Base-by-base conservation (phyloP, 2,888 invertebrate species). In the Clanis bilineata region DNA sequence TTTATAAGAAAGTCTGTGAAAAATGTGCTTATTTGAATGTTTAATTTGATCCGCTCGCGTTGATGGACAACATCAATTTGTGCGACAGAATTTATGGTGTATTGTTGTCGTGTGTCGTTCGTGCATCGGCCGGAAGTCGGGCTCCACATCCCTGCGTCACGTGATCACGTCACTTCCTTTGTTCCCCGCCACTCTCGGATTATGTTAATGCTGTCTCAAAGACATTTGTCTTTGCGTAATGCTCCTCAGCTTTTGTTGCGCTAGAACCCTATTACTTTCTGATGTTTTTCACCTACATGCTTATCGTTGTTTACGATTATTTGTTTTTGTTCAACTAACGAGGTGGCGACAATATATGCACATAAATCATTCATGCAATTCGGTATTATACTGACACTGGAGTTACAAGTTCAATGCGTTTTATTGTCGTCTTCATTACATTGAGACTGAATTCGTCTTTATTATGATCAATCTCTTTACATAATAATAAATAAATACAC, bases 191-290 rank as follows among this genome's bases (percentile, higher is more conserved):
- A 79, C 78, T 77, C 78, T 76, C 72, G 85, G 87, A 90, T 89
- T 90, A 90, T 90, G 89, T 82, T 88, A 90, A 90, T 90, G 82
- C 74, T 77, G 82, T 82, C 81, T 83, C 84, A 71, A 76, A 83
- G 83, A 87, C 88, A 90, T 90, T 90, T 88, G 86, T 89, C 88
- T 88, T 83, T 83, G 72, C 77, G 81, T 86, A 88, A 87, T 86
- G 77, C 83, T 79, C 71, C 69, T 78, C 76, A 79, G 82, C 80
- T 79, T 79, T 80, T 71, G 77, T 77, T 69, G 72, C 61, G 47
- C 70, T 69, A 66, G 68, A 74, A 77, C 80, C 74, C 82, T 83
- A 84, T 86, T 85, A 84, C 84, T 83, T 85, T 83, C 74, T 82
- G 72, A 84, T 83, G 79, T 78, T 79, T 72, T 82, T 81, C 79